Evolutionary conservation across 2,888 invertebrate genomes (phyloP).

Genomic region (Drosophila stalkeri): DNA sequence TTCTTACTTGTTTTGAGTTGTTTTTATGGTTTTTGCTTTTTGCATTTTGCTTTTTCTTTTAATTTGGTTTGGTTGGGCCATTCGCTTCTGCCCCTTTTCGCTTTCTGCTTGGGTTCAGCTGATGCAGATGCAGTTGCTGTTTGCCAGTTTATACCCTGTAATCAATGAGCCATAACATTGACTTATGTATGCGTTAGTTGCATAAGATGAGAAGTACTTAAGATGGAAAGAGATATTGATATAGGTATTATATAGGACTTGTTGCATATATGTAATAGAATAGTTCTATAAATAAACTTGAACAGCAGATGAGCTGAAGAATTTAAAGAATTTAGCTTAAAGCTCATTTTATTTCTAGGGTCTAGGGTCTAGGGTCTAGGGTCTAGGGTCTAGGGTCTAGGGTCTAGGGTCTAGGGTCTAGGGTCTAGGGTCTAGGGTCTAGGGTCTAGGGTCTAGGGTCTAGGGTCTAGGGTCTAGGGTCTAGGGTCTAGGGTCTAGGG

Average conservation of each 20-base stretch:
- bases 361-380: no score
- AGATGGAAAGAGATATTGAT: neutral
- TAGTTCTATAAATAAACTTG: neutral
- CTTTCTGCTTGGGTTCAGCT: slow-evolving; percentile 42
- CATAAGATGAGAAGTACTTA: neutral
- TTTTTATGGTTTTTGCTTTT: neutral
- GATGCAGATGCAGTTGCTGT: slow-evolving; percentile 9
- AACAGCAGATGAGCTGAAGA: neutral
- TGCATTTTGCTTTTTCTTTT: neutral
- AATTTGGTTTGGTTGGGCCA: neutral
- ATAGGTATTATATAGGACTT: neutral
- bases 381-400: no score
- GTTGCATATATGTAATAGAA: neutral
- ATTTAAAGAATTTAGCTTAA: no score
- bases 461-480: no score
- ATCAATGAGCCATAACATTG: neutral
- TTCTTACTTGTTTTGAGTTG: no score
- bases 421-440: neutral
- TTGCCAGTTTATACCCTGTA: slow-evolving; percentile 16
- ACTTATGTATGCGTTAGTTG: neutral
- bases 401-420: neutral
- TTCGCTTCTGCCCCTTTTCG: slow-evolving; percentile 38
- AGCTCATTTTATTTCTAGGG: no score
- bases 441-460: neutral
- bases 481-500: no score